Conservation (phyloP, 2,797 vertebrate species). For the Acanthopagrus latus region DNA sequence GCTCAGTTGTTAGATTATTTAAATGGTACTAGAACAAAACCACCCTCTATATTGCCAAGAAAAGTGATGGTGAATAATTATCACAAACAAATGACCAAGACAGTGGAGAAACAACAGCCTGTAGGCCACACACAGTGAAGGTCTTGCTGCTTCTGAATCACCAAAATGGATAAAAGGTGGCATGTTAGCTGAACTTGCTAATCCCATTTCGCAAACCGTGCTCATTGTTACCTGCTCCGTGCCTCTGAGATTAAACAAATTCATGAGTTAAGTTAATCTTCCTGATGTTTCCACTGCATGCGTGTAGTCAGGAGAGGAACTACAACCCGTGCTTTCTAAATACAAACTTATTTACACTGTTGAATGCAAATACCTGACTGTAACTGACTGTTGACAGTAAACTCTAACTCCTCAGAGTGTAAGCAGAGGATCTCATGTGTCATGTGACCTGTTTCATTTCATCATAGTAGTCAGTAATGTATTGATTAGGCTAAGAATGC, state of each 20-base stretch:
- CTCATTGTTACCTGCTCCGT: conserved; percentile 55
- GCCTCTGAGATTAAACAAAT: conserved; percentile 60
- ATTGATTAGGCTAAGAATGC: background rate
- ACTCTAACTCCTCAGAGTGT: background rate
- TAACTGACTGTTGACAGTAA: background rate
- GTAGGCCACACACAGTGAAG: background rate
- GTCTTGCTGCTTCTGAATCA: conserved; percentile 23
- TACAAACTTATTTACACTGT: background rate
- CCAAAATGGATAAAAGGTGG: conserved; percentile 44
- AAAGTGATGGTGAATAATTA: background rate
- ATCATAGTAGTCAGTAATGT: background rate
- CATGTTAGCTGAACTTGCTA: conserved; percentile 46
- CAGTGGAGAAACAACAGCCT: background rate
- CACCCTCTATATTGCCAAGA: background rate
- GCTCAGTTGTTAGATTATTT: too few species aligned
- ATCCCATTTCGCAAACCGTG: conserved; percentile 60
- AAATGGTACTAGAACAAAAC: background rate
- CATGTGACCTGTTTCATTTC: too few species aligned
- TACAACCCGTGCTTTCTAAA: background rate
- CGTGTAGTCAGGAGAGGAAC: background rate
- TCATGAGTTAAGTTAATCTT: conserved; percentile 47
- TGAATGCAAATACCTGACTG: background rate
- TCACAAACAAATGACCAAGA: conserved; percentile 4
- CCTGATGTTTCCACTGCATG: conserved; percentile 33
- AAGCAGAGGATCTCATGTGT: background rate